Conservation (phyloP, 2,888 invertebrate genomes). For the Drosophila meridiana region DNA sequence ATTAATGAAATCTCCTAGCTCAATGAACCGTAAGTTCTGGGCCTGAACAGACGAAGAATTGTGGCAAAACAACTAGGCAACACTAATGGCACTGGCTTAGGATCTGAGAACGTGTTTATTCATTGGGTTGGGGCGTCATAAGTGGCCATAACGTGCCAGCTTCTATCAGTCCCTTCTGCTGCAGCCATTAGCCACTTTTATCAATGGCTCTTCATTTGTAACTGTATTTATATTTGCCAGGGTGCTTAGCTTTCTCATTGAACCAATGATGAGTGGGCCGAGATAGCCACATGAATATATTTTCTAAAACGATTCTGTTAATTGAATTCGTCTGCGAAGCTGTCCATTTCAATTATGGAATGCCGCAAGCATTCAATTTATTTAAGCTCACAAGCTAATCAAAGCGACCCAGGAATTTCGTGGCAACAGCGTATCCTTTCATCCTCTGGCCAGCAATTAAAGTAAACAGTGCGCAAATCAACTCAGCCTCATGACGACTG, state of each 20-base stretch:
- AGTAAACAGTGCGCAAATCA: constrained; percentile 59
- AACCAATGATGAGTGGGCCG: constrained; percentile 26
- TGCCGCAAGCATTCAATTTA: constrained; percentile 59
- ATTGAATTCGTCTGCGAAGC: constrained; percentile 57
- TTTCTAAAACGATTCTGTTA: constrained; percentile 45
- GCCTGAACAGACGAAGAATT: constrained; percentile 30
- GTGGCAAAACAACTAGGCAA: constrained; percentile 21
- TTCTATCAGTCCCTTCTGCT: constrained; percentile 30
- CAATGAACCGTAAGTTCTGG: constrained; percentile 78
- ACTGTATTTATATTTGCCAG: constrained; percentile 28
- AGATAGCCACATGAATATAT: constrained; percentile 48
- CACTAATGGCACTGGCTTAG: constrained; percentile 66
- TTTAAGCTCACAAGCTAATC: constrained; percentile 68
- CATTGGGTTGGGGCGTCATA: constrained; percentile 37
- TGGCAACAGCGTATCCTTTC: constrained; percentile 48
- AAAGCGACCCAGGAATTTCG: constrained; percentile 37
- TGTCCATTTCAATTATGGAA: constrained; percentile 54
- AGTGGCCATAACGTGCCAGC: constrained; percentile 60
- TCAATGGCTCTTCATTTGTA: constrained; percentile 54
- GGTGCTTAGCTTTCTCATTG: constrained; percentile 24
- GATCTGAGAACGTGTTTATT: constrained; percentile 46
- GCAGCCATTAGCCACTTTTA: constrained; percentile 44
- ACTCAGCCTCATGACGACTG: constrained; percentile 34
- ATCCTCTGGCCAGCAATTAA: constrained; percentile 55
- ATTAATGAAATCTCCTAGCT: constrained; percentile 80